These are phyloP conservation scores for Acrobasis suavella DNA, from an alignment of 2,888 invertebrate species.

Conservation along the genomic window DNA sequence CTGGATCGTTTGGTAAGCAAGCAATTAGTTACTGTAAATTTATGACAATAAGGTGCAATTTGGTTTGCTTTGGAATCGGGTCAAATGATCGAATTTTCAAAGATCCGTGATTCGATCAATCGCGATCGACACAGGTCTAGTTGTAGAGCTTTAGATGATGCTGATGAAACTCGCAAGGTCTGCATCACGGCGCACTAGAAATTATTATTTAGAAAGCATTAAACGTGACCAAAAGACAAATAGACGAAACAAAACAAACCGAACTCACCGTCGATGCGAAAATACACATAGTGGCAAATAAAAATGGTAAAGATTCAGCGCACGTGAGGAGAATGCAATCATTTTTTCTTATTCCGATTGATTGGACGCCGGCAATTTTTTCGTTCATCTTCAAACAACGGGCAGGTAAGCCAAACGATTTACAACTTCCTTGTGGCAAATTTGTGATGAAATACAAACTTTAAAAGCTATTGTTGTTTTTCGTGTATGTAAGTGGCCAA, in stretches of 20 bases:
- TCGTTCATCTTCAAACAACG: constrained; percentile 63
- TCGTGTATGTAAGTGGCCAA: too few species aligned
- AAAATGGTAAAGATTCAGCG: constrained; percentile 57
- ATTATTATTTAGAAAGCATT: neutral
- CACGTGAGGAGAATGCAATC: constrained; percentile 75
- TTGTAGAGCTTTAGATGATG: too few species aligned
- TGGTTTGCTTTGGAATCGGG: too few species aligned
- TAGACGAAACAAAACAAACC: constrained; percentile 35
- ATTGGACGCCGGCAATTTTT: constrained; percentile 66
- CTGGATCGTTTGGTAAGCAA: too few species aligned
- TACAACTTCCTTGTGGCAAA: constrained; percentile 12
- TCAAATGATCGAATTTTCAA: too few species aligned
- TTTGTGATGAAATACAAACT: neutral
- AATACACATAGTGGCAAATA: constrained; percentile 55
- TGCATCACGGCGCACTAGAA: too few species aligned
- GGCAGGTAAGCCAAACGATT: constrained; percentile 65
- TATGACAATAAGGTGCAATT: too few species aligned
- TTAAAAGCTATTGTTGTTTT: too few species aligned
- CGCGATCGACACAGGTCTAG: too few species aligned
- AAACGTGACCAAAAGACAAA: constrained; percentile 11
- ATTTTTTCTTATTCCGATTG: constrained; percentile 74
- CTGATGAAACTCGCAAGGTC: too few species aligned
- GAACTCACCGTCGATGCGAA: constrained; percentile 41
- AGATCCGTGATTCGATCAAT: too few species aligned
- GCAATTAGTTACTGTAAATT: too few species aligned